Evolutionary conservation across 1,140 invertebrate genomes (phyloP), one percentile per base, ranked within the genome.

Genomic region (Meloidogyne floridensis): DNA sequence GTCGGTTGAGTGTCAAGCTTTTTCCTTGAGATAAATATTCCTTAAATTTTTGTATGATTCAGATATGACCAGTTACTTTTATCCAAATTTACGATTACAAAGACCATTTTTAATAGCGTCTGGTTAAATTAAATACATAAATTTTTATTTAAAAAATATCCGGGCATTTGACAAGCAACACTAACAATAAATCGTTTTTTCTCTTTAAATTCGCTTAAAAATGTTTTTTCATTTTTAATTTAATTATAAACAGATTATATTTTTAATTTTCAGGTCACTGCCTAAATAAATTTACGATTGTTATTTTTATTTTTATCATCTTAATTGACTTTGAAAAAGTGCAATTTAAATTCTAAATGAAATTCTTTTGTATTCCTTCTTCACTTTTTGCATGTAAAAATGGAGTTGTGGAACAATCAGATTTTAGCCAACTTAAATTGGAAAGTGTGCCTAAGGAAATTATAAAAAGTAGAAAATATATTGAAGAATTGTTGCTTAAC

Each of bases 401-500:
- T 56, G 85, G 82, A 0, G 54, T 86, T 42, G 69, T 80, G 13
- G 84, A 85, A n/a, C 70, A 85, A 0, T 71, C 87, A 43, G 84
- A 85, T 59, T 85, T 73, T 72, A 85, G 84, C 73, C 85, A 87
- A 32, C 76, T 77, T 54, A 56, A 73, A 4, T 72, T 85, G 13
- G 85, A 87, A 56, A 75, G 77, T 13, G 82, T 85, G 59, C 84
- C 84, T 7, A 85, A 86, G 47, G 84, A 85, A 65, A 81, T 85
- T 15, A 47, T 83, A 76, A 85, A 87, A 54, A 51, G 86, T 20
- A 53, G 85, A 43, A 85, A 85, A 59, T 65, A 94, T 15, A 92
- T 99, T 20, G 94, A 97, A 91, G 97, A 99, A 91, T 93, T 99
- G 72, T 98, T 96, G 96, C 91, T 99, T 77, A 97, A 98, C 92